phyloP scores from a whole-genome alignment of 2,113 vertebrate species.

The Elaphurus davidianus region DNA sequence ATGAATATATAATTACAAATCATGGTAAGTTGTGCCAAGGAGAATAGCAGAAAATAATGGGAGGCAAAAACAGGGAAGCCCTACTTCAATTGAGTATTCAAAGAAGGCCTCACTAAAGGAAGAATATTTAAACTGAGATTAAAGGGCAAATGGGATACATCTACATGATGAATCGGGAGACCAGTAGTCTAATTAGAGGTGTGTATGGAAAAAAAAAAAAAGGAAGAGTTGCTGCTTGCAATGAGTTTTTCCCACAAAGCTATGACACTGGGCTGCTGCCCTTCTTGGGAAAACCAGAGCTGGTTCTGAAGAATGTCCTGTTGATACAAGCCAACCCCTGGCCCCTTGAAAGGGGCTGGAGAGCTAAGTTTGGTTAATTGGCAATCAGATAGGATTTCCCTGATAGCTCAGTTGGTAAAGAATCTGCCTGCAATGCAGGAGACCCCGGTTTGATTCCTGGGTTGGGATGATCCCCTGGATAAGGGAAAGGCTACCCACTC shows the following conservation, averaged over 20 bases:
- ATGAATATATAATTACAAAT: background rate
- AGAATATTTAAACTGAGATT: background rate
- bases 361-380: conserved; percentile 24
- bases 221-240: background rate
- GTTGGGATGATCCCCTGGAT: background rate
- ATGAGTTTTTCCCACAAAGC: background rate
- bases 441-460: accelerated
- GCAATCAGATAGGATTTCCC: background rate
- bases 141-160: background rate
- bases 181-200: background rate
- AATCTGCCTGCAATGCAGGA: background rate
- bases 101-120: background rate
- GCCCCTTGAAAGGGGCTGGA: conserved; percentile 3
- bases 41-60: background rate
- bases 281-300: background rate
- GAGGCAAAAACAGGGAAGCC: background rate
- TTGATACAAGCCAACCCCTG: background rate
- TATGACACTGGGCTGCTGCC: background rate
- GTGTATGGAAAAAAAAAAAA: background rate
- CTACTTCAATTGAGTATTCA: background rate
- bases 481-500: background rate
- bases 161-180: background rate
- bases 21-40: background rate
- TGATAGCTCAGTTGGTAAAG: background rate
- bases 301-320: background rate